These are phyloP conservation scores for Microcebus jonahi DNA, from an alignment of 2,113 vertebrate genomes.

Conservation along the genomic window DNA sequence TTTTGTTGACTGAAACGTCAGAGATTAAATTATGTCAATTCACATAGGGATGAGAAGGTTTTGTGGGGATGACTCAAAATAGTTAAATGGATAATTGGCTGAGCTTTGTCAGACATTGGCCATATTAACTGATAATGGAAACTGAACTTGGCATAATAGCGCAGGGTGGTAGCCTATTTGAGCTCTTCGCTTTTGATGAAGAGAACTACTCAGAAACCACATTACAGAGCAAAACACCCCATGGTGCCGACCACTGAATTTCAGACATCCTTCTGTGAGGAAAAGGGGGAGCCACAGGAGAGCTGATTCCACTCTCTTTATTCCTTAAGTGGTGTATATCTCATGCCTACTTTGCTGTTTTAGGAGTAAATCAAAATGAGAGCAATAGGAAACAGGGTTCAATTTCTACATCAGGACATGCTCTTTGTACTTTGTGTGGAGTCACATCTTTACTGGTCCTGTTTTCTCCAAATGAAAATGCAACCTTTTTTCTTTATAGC, in stretches of 20 bases:
- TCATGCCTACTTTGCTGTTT: neutral
- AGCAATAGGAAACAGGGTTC: neutral
- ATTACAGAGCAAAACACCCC: neutral
- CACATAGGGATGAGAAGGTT: neutral
- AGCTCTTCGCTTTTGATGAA: neutral
- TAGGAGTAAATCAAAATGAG: neutral
- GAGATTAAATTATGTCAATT: slow-evolving; percentile 1
- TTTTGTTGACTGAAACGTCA: neutral
- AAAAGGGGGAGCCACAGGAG: neutral
- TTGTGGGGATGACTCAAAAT: neutral
- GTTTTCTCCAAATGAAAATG: neutral
- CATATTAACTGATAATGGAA: neutral
- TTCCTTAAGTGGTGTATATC: neutral
- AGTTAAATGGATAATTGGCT: neutral
- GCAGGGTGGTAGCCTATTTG: neutral
- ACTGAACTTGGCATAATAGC: neutral
- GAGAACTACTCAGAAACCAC: neutral
- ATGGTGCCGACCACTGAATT: neutral
- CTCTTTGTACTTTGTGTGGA: neutral
- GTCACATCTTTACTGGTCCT: neutral
- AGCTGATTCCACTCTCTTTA: neutral
- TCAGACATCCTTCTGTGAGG: neutral
- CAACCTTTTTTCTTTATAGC: neutral
- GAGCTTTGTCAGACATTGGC: neutral
- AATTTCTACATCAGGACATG: neutral